Percentiles rank a stretch among this genome's conserved stretches.
Conservation (phyloP, 2,888 invertebrate species). For the Tortrix viridana region DNA sequence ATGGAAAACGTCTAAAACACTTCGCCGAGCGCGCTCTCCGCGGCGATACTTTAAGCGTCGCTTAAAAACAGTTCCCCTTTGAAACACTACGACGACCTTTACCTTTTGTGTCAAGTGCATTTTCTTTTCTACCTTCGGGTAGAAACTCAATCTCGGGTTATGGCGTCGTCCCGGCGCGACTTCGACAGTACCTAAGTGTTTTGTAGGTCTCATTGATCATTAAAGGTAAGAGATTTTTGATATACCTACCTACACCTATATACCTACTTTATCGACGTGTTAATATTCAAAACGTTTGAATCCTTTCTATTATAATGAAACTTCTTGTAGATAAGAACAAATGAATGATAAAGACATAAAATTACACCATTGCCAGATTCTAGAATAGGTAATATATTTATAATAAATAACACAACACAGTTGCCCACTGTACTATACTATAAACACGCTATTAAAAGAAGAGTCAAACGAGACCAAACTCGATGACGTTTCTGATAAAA, state of each 20-base stretch:
- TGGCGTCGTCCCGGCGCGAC: too few species aligned
- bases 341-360: slow-evolving; percentile 13
- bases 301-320: slow-evolving; percentile 16
- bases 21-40: slow-evolving; percentile 16
- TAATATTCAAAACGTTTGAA: not conserved
- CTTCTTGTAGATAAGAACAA: slow-evolving; percentile 6
- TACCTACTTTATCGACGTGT: not conserved
- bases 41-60: slow-evolving; percentile 24
- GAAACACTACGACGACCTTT: not conserved
- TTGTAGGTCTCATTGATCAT: too few species aligned
- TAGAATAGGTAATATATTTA: not conserved
- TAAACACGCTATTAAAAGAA: too few species aligned
- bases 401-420: slow-evolving; percentile 9
- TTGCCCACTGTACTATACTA: too few species aligned
- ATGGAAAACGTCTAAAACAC: slow-evolving; percentile 50
- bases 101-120: slow-evolving; percentile 8
- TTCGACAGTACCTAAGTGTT: slow-evolving; percentile 6
- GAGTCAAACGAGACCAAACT: too few species aligned
- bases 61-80: slow-evolving; percentile 22
- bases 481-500: too few species aligned
- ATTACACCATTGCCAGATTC: slow-evolving; percentile 9
- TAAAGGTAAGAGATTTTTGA: too few species aligned
- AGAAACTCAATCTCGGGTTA: slow-evolving; percentile 1
- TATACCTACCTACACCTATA: too few species aligned
- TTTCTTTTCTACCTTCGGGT: not conserved